Conservation (phyloP, 2,113 vertebrate species). For the Puntigrus tetrazona region DNA sequence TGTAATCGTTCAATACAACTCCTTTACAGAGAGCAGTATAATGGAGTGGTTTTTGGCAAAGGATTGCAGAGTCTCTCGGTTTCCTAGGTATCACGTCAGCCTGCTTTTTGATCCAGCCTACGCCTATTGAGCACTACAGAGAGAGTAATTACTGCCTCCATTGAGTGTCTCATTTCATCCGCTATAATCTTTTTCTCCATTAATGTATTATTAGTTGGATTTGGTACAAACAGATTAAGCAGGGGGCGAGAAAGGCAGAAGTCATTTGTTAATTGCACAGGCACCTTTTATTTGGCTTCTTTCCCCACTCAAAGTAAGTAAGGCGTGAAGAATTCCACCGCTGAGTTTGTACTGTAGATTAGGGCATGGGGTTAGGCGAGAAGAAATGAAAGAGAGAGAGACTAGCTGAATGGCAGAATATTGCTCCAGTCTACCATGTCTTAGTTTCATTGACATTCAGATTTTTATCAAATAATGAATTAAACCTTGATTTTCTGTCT, state of each 20-base stretch:
- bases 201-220: slow-evolving; percentile 70
- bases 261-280: slow-evolving; percentile 74
- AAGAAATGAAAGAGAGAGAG: slow-evolving; percentile 13
- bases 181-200: slow-evolving; percentile 63
- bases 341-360: slow-evolving; percentile 64
- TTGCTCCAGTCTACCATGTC: slow-evolving; percentile 68
- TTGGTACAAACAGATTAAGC: slow-evolving; percentile 72
- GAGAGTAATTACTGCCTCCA: slow-evolving; percentile 68
- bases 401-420: slow-evolving; percentile 50
- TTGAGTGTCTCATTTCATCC: slow-evolving; percentile 63
- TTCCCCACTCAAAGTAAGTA: slow-evolving; percentile 57
- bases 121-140: slow-evolving; percentile 61
- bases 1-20: slow-evolving; percentile 22
- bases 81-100: slow-evolving; percentile 62
- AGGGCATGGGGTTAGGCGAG: slow-evolving; percentile 36
- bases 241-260: slow-evolving; percentile 63
- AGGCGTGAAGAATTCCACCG: slow-evolving; percentile 62
- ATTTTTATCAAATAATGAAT: slow-evolving; percentile 73
- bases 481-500: slow-evolving; percentile 73
- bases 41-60: slow-evolving; percentile 42
- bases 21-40: slow-evolving; percentile 11
- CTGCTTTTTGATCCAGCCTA: slow-evolving; percentile 60
- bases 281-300: slow-evolving; percentile 66
- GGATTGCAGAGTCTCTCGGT: slow-evolving; percentile 28
- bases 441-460: slow-evolving; percentile 65